Percentiles rank a stretch among this genome's conserved stretches.
These are phyloP conservation scores for Calephelis virginiensis DNA, from an alignment of 1,140 invertebrate species.

Conservation along the genomic window DNA sequence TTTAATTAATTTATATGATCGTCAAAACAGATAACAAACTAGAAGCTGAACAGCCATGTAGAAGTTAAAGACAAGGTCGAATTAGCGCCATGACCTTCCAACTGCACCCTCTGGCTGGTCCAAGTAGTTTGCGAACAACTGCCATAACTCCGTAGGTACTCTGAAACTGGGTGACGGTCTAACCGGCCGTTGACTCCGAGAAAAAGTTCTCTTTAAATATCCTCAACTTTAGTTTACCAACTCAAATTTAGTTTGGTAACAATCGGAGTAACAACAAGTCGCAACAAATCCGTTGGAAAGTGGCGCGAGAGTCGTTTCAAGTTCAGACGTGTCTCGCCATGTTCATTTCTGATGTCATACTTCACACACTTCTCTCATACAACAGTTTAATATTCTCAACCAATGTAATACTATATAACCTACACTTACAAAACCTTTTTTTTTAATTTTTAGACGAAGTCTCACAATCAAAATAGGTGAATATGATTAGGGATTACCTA, in stretches of 20 bases:
- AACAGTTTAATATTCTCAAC: not conserved
- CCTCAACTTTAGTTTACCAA: constrained; percentile 77
- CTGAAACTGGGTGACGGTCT: constrained; percentile 75
- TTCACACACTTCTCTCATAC: not conserved
- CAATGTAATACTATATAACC: too few species aligned
- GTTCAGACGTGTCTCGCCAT: constrained; percentile 42
- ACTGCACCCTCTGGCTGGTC: constrained; percentile 65
- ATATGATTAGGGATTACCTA: too few species aligned
- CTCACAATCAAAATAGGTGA: too few species aligned
- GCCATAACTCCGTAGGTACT: constrained; percentile 75
- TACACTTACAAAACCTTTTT: too few species aligned
- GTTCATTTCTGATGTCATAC: constrained; percentile 25
- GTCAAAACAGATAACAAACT: constrained; percentile 3
- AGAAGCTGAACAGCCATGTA: constrained; percentile 41
- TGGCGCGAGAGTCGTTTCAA: constrained; percentile 75
- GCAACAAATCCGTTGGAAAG: constrained; percentile 70
- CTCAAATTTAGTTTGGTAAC: constrained; percentile 78
- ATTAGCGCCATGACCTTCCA: constrained; percentile 74
- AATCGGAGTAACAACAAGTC: constrained; percentile 75
- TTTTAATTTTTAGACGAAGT: too few species aligned
- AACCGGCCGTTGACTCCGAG: constrained; percentile 75
- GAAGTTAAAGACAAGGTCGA: constrained; percentile 72
- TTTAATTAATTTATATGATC: not conserved
- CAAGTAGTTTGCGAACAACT: constrained; percentile 75
- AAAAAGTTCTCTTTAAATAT: constrained; percentile 79